Conservation (phyloP, 2,888 invertebrate genomes). For the Geophilus truncorum region DNA sequence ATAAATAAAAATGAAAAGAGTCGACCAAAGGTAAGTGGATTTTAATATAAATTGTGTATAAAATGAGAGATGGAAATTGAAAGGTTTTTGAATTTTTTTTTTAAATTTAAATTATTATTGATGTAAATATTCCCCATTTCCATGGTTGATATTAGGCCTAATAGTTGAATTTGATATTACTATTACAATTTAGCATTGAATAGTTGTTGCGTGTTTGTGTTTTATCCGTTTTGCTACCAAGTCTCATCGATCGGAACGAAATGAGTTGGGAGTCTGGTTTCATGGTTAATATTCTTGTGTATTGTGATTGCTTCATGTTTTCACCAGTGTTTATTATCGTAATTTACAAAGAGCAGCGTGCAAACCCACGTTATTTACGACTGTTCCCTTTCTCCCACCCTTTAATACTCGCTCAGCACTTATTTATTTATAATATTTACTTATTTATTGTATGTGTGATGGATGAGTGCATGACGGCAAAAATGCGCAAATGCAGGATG, state of each 20-base stretch:
- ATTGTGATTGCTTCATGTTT: conserved; percentile 12
- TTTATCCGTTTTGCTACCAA: not conserved
- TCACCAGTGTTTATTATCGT: conserved; percentile 6
- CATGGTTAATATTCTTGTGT: conserved; percentile 19
- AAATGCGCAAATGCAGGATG: not conserved
- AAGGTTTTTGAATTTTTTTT: too few relatives aligned
- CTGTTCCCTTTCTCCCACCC: not conserved
- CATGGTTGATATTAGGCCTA: too few relatives aligned
- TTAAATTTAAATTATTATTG: too few relatives aligned
- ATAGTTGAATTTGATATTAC: too few relatives aligned
- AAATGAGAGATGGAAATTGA: too few relatives aligned
- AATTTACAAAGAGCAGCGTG: not conserved
- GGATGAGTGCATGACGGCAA: too few relatives aligned
- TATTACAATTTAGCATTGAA: not conserved
- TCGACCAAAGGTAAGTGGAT: not conserved
- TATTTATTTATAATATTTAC: too few relatives aligned
- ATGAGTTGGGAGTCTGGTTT: not conserved
- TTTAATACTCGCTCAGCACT: not conserved
- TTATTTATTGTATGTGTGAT: not conserved
- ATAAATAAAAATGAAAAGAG: not conserved
- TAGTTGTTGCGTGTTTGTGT: not conserved
- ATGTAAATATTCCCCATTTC: too few relatives aligned
- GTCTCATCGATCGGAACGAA: not conserved
- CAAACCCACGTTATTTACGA: not conserved
- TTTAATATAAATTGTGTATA: not conserved